Evolutionary conservation across 2,888 invertebrate species (phyloP).

Genomic region (Trileptium ribeirensis): DNA sequence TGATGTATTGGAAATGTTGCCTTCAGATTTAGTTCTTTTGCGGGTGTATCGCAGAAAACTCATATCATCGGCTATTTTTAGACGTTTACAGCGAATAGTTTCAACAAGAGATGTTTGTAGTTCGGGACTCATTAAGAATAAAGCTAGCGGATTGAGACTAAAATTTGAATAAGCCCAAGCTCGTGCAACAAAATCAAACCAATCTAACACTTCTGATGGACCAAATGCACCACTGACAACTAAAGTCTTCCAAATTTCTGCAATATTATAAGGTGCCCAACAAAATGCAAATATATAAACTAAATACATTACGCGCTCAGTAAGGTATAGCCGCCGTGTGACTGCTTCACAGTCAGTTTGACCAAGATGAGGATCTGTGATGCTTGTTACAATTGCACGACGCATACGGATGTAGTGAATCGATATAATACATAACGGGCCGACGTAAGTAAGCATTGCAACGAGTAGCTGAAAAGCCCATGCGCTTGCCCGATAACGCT

Average conservation of each 20-base stretch:
- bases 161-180: background rate
- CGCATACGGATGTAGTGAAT: background rate
- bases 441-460: background rate
- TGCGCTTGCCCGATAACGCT: background rate
- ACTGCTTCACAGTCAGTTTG: background rate
- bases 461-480: background rate
- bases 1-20: too few species aligned
- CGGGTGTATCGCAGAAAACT: too few species aligned
- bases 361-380: background rate
- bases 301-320: background rate
- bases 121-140: slow-evolving; percentile 5
- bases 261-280: background rate
- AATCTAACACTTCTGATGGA: background rate
- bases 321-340: background rate
- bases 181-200: background rate
- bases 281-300: slow-evolving; percentile 6
- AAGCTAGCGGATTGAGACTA: background rate
- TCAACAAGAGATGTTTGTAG: too few species aligned
- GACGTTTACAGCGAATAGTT: too few species aligned
- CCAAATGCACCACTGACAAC: background rate
- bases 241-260: background rate
- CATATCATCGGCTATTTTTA: too few species aligned
- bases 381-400: background rate
- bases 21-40: too few species aligned
- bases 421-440: background rate